Evolutionary conservation across 2,113 vertebrate genomes (phyloP).

Genomic region (Toxotes jaculatrix): DNA sequence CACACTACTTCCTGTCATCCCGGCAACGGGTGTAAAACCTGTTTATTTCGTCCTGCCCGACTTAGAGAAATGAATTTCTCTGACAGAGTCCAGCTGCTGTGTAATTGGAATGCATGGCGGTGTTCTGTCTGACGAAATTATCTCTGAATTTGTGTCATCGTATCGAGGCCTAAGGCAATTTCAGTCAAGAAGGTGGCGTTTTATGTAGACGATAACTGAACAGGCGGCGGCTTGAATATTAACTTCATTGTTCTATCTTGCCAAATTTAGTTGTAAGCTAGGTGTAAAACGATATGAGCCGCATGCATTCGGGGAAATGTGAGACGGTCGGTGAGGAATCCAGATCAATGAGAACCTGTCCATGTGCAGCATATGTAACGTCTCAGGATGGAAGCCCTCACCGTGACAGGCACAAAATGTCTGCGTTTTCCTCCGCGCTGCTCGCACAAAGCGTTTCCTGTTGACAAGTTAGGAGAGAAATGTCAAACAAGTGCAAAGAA

Average conservation of each 20-base stretch:
- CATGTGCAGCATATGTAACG: neutral
- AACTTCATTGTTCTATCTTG: neutral
- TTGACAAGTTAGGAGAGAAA: conserved; percentile 62
- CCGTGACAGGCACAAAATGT: conserved; percentile 40
- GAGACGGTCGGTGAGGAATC: too few relatives aligned
- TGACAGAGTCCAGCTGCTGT: neutral
- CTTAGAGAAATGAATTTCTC: too few relatives aligned
- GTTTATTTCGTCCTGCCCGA: too few relatives aligned
- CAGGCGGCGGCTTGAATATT: conserved; percentile 1
- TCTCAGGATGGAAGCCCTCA: conserved; percentile 33
- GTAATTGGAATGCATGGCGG: too few relatives aligned
- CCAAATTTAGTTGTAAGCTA: neutral
- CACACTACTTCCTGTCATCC: too few relatives aligned
- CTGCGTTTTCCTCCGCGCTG: conserved; percentile 45
- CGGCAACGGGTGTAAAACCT: too few relatives aligned
- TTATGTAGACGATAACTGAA: neutral
- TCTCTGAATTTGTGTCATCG: neutral
- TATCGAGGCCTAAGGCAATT: neutral
- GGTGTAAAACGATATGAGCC: neutral
- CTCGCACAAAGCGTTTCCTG: conserved; percentile 47
- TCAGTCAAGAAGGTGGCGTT: neutral
- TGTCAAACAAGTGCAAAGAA: conserved; percentile 59
- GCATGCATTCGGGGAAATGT: neutral
- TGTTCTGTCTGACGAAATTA: neutral
- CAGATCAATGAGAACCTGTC: neutral